Conservation (phyloP, 2,888 invertebrate genomes). For the Agelastica alni region DNA sequence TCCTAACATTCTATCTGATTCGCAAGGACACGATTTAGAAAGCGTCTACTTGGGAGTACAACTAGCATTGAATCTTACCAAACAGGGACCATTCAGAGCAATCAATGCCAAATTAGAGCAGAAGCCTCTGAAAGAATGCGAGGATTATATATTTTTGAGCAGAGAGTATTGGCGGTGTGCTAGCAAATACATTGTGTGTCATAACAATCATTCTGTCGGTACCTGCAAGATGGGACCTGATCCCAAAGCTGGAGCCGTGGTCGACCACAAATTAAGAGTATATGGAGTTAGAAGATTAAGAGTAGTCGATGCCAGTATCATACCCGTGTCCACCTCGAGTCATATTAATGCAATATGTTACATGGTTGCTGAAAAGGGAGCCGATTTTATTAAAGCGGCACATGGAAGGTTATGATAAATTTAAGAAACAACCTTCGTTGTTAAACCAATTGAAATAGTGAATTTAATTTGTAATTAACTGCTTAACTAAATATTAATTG, state of each 20-base stretch:
- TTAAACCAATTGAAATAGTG: too few species aligned
- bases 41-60: conserved; percentile 60
- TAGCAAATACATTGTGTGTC: conserved; percentile 41
- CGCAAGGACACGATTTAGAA: conserved; percentile 56
- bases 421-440: too few species aligned
- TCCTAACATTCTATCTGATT: conserved; percentile 66
- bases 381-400: conserved; percentile 22
- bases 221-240: conserved; percentile 32
- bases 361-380: conserved; percentile 30
- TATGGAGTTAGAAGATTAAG: conserved; percentile 23
- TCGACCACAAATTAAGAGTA: conserved; percentile 24
- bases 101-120: conserved; percentile 56
- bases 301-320: conserved; percentile 29
- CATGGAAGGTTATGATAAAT: too few species aligned
- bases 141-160: conserved; percentile 56
- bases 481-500: too few species aligned
- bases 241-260: conserved; percentile 21
- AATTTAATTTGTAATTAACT: too few species aligned
- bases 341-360: conserved; percentile 31
- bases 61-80: conserved; percentile 54
- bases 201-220: conserved; percentile 27
- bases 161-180: conserved; percentile 74
- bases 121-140: conserved; percentile 53
- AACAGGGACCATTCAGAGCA: conserved; percentile 59
- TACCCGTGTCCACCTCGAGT: conserved; percentile 28